These are phyloP conservation scores for Creontiades dilutus DNA, from an alignment of 2,888 invertebrate species.

Conservation along the genomic window DNA sequence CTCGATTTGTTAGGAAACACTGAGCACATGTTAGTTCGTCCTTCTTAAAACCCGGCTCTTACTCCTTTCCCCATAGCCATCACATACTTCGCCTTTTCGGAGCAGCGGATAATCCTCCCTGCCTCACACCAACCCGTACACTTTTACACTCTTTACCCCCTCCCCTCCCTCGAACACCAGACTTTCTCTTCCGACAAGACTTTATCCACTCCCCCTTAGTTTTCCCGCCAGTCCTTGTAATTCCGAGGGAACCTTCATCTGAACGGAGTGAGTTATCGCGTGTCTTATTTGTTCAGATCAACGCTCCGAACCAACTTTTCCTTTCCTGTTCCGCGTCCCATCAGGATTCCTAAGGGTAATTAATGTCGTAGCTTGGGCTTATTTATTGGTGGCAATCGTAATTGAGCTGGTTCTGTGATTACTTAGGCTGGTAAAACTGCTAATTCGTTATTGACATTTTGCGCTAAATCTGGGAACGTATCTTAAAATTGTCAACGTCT, in stretches of 20 bases:
- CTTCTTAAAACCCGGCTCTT: constrained; percentile 35
- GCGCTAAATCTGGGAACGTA: neutral
- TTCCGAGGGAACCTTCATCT: constrained; percentile 45
- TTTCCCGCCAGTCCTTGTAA: constrained; percentile 26
- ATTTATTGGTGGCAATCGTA: constrained; percentile 50
- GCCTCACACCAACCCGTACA: neutral
- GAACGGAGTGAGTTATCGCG: constrained; percentile 69
- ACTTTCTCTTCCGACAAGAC: constrained; percentile 42
- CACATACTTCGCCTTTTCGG: constrained; percentile 52
- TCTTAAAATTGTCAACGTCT: neutral
- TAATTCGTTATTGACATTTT: neutral
- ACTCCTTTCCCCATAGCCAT: constrained; percentile 27
- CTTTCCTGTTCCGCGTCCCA: constrained; percentile 47
- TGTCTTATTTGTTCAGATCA: constrained; percentile 70
- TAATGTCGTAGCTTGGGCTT: constrained; percentile 46
- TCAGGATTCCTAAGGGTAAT: constrained; percentile 54
- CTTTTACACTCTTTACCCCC: constrained; percentile 34
- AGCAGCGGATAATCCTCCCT: constrained; percentile 49
- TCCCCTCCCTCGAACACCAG: constrained; percentile 20
- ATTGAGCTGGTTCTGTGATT: constrained; percentile 39
- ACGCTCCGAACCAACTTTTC: constrained; percentile 62
- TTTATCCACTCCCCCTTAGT: neutral
- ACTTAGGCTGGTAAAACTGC: neutral
- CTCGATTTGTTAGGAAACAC: constrained; percentile 55
- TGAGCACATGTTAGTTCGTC: constrained; percentile 50